Evolutionary conservation across 2,888 invertebrate genomes (phyloP), one percentile per base, ranked within the genome.

Genomic region (Lochmaea crataegi): DNA sequence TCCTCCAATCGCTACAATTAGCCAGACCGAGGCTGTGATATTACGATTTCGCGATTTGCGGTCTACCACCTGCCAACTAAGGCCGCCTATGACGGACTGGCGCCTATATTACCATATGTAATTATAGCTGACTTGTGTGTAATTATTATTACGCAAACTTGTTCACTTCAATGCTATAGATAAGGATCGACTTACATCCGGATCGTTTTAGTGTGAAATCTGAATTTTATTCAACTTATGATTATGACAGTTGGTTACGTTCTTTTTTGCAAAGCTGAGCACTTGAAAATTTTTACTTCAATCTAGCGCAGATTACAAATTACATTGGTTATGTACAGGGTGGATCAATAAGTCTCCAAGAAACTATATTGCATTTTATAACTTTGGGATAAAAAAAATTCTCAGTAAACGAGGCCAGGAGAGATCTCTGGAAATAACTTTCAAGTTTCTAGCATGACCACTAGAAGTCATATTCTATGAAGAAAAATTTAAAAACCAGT

Each of bases 81-180:
- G 64, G 63, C 68, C 65, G 75, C 68, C 72, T 76, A 73, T 76
- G 75, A 73, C 71, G 73, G 71, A 76, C 77, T 78, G 79, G 79
- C 79, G 78, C 79, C 79, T 74, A 72, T 66, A 79, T 79, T 79
- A 79, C 77, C 77, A 78, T 78, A 76, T 77, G 77, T 77, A 77
- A 78, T 79, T 76, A 76, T 75, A 76, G 71, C 64, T 72, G 74
- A 73, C 72, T 76, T 68, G 75, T 71, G 66, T 75, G 26, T 70
- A 70, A 70, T 70, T 72, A 78, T 77, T 75, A 73, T 76, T 79
- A 76, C 77, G 76, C 74, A 77, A 79, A 76, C 76, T 74, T 63
- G 70, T 66, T 66, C 69, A 68, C 64, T 60, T 73, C 56, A 42
- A 70, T 70, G 57, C 26, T 70, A 61, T 60, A 60, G 68, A 61